A percentile compares a stretch with the other conserved stretches of the same genome.
These are phyloP conservation scores for Tiliacea aurago DNA, from an alignment of 2,888 invertebrate genomes.

Conservation along the genomic window DNA sequence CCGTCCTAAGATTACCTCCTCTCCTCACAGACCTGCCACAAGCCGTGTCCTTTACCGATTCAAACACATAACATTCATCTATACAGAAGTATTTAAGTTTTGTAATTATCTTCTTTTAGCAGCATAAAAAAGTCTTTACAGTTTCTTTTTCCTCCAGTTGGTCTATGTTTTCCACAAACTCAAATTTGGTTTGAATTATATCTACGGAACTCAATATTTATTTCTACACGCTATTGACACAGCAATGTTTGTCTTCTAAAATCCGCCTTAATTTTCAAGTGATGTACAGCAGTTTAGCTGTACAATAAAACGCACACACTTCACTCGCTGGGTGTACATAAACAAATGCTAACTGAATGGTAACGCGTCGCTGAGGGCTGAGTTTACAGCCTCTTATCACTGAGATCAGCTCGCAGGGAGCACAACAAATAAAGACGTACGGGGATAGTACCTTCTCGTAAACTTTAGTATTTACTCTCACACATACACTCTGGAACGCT, in stretches of 20 bases:
- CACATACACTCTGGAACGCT: background rate
- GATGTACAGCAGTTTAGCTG: constrained; percentile 15
- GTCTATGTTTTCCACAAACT: background rate
- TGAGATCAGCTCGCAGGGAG: constrained; percentile 26
- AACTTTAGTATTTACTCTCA: constrained; percentile 18
- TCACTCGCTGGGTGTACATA: constrained; percentile 22
- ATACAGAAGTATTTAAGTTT: background rate
- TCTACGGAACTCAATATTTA: background rate
- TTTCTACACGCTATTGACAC: background rate
- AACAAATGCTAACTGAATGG: constrained; percentile 33
- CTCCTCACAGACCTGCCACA: background rate
- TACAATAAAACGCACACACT: constrained; percentile 29
- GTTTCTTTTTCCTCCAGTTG: background rate
- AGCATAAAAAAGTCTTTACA: background rate
- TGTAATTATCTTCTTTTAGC: background rate
- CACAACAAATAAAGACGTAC: constrained; percentile 39
- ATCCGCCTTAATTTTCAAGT: background rate
- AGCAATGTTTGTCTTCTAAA: background rate
- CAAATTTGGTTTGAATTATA: background rate
- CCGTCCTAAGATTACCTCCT: background rate
- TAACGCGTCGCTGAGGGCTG: constrained; percentile 10
- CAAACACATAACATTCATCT: too few species aligned
- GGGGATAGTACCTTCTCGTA: constrained; percentile 22
- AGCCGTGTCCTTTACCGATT: background rate
- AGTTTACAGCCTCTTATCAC: constrained; percentile 43